A percentile compares a stretch with the other conserved stretches of the same genome.
Conservation (phyloP, 2,888 invertebrate genomes). For the Diloba caeruleocephala region DNA sequence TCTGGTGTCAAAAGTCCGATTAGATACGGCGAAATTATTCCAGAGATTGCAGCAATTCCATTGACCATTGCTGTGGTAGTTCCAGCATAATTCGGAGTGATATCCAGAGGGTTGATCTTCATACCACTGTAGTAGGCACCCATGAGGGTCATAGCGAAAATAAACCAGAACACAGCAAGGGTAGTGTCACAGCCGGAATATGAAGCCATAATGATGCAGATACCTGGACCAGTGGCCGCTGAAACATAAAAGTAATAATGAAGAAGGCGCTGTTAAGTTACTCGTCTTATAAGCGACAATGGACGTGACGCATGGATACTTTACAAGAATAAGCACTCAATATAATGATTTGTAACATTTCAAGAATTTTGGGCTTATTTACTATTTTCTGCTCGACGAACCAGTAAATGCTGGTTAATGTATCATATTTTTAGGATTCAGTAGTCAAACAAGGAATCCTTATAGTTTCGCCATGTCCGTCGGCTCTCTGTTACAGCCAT, state of each 20-base stretch:
- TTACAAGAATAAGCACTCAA: too few relatives aligned
- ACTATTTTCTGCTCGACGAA: too few relatives aligned
- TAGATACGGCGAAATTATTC: constrained; percentile 90
- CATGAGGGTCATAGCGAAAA: constrained; percentile 91
- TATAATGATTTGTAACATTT: too few relatives aligned
- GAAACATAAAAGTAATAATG: constrained; percentile 33
- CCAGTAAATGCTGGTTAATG: too few relatives aligned
- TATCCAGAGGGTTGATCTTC: constrained; percentile 91
- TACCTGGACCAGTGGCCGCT: constrained; percentile 91
- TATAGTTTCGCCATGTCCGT: too few relatives aligned
- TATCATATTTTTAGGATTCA: too few relatives aligned
- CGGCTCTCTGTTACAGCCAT: too few relatives aligned
- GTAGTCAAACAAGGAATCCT: too few relatives aligned
- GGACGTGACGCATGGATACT: too few relatives aligned
- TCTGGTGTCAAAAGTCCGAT: constrained; percentile 90
- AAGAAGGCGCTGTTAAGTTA: background rate
- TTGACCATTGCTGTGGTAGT: constrained; percentile 91
- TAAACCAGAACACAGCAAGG: constrained; percentile 89
- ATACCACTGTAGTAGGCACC: constrained; percentile 92
- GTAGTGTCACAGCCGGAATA: constrained; percentile 90
- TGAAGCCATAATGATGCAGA: constrained; percentile 90
- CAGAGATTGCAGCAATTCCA: constrained; percentile 90
- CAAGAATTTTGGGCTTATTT: too few relatives aligned
- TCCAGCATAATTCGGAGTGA: constrained; percentile 91
- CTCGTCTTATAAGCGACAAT: too few relatives aligned